These are phyloP conservation scores for Philhelius pedissequus DNA, from an alignment of 2,888 invertebrate species.

Conservation along the genomic window DNA sequence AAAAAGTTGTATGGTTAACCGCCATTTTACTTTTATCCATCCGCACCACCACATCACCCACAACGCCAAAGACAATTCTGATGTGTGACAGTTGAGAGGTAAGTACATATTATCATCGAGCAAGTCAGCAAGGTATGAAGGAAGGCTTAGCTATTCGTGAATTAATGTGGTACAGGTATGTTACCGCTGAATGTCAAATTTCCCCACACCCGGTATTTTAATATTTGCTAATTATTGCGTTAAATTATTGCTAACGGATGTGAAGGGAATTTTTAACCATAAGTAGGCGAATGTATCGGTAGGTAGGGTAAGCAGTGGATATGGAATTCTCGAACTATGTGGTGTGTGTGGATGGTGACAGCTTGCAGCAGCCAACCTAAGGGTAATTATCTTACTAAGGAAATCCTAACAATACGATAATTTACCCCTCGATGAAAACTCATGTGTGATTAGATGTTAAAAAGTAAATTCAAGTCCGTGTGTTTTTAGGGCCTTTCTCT, in stretches of 20 bases:
- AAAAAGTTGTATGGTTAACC: slow-evolving; percentile 25
- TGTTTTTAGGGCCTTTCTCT: slow-evolving; percentile 32
- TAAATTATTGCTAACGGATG: slow-evolving; percentile 64
- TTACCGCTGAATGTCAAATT: slow-evolving; percentile 61
- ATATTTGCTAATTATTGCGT: slow-evolving; percentile 68
- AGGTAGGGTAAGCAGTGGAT: not conserved
- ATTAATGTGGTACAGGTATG: slow-evolving; percentile 66
- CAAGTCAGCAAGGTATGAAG: not conserved
- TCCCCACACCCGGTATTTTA: slow-evolving; percentile 28
- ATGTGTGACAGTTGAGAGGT: slow-evolving; percentile 48
- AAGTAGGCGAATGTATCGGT: not conserved
- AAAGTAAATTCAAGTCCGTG: slow-evolving; percentile 63
- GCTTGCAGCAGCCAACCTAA: slow-evolving; percentile 58
- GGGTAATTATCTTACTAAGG: slow-evolving; percentile 64
- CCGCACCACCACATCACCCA: not conserved
- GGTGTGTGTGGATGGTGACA: slow-evolving; percentile 52
- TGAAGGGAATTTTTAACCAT: slow-evolving; percentile 58
- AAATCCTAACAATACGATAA: slow-evolving; percentile 60
- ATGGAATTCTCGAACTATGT: not conserved
- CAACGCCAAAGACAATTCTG: not conserved
- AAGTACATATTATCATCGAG: slow-evolving; percentile 31
- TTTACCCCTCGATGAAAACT: slow-evolving; percentile 64
- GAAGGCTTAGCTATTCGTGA: slow-evolving; percentile 21
- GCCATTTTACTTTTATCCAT: slow-evolving; percentile 25
- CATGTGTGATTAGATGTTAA: slow-evolving; percentile 60